Base-by-base conservation (phyloP, 2,113 vertebrate species). In the Ptilorrhoa leucosticta region DNA sequence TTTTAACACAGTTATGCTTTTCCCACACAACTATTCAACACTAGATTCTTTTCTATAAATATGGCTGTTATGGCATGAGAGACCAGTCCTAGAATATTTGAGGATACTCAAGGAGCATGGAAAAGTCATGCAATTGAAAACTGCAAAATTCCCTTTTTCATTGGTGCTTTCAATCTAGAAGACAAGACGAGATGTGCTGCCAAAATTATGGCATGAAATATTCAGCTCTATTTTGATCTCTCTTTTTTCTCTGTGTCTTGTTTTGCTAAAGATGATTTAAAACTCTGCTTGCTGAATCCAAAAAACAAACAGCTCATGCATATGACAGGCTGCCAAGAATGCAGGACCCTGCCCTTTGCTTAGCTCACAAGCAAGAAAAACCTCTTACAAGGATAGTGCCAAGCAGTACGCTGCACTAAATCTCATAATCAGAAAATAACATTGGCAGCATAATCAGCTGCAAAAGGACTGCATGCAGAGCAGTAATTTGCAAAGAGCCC, bases 301-400 rank as follows among this genome's bases (percentile, higher is more conserved):
- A 88, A 96, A 96, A 93, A 70, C 92, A 97, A 97, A 95, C 90
- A 96, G 90, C 94, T 96, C 94, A 96, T 96, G 79, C 51, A 90
- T 78, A 87, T 45, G 69, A 96, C 48, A 64, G 37, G 47, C 83
- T 90, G 90, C 93, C 94, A 97, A 93, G 83, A 96, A 96, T 78
- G 86, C 90, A 94, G 76, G 94, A 94, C 85, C 92, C 93, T 97
- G 94, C 88, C 93, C 96, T 95, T 89, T 17, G 4, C 80, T 95
- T 92, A 96, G 94, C 64, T 90, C 82, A 90, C 44, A 92, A 86
- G 82, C 64, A 94, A 90, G 79, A 88, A 94, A 93, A 94, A 89
- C 96, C 76, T 95, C 61, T 50, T 88, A 85, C 69, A 90, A 58
- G 68, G 51, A 88, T 66, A 78, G 71, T 91, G 72, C 72, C 88